Evolutionary conservation across 2,888 invertebrate genomes (phyloP).

Genomic region (Amblyjoppa proteus): DNA sequence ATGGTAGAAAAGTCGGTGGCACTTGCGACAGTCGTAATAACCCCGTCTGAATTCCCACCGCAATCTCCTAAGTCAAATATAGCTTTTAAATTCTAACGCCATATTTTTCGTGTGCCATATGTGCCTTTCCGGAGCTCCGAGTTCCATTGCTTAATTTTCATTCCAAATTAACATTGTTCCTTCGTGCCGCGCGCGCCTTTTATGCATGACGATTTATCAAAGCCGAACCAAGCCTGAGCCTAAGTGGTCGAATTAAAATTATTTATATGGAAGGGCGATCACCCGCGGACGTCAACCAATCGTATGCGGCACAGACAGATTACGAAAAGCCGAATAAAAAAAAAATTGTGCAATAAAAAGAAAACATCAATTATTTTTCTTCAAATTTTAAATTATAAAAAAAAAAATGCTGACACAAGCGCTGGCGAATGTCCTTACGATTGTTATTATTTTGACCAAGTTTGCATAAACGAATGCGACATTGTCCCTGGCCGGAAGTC

Average conservation of each 20-base stretch:
- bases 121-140: conserved; percentile 5
- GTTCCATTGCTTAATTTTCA: conserved; percentile 18
- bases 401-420: neutral
- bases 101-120: conserved; percentile 6
- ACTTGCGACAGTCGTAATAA: conserved; percentile 2
- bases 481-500: conserved; percentile 47
- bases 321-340: neutral
- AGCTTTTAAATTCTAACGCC: conserved; percentile 9
- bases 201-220: conserved; percentile 1
- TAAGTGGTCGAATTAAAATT: conserved; percentile 16
- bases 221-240: neutral
- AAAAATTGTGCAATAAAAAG: conserved; percentile 2
- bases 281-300: conserved; percentile 1
- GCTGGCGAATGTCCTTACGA: neutral
- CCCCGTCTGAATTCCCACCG: neutral
- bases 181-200: neutral
- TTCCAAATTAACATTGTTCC: conserved; percentile 33
- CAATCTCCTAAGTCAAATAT: conserved; percentile 2
- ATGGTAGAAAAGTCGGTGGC: neutral
- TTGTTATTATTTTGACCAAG: neutral
- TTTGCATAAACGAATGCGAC: conserved; percentile 35
- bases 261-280: conserved; percentile 18
- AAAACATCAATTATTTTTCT: conserved; percentile 1
- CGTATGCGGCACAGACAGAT: neutral
- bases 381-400: neutral